Evolutionary conservation across 1,140 invertebrate species (phyloP), one percentile per base, ranked within the genome.

Genomic region (Daktulosphaira vitifoliae): DNA sequence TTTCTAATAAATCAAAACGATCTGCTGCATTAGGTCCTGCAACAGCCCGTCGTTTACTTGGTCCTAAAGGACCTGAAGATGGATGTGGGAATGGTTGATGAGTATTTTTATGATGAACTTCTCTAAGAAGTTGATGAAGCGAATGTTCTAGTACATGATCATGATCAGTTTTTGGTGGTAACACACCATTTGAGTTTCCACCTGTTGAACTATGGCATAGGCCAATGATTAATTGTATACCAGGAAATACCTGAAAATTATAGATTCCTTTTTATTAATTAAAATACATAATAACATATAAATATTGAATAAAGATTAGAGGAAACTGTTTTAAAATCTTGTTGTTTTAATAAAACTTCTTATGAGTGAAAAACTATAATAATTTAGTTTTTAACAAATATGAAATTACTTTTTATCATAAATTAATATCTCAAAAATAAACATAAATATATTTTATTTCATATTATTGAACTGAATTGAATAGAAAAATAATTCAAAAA

Each of bases 81-180:
- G 93, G 93, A 80, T 96, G 93, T 2, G 94, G 94, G 74, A 94
- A 88, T 4, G 92, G 89, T 76, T 92, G 89, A 78, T 94, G 89
- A 6, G 91, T 88, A 75, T 95, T 94, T 72, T 87, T 85, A 73
- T 92, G 86, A 78, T 97, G 94, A 8, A 93, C 86, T 72, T 96
- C 90, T 16, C 93, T 79, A 29, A 97, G 76, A 46, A 97, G 75
- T 76, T 97, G 94, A 78, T 98, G 93, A 25, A 98, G 76, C 0
- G 92, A 96, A 75, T 97, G 94, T 73, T 98, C 94, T 53, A 98
- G 74, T 7, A 97, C 93, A 74, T 96, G 91, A 77, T 96, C 93
- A 73, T 96, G 92, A 71, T 96, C 92, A 6, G 85, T 81, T 74
- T 85, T 84, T 3, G 78, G 76, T 15, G 80, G 73, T 2, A 56